phyloP scores from a whole-genome alignment of 2,888 invertebrate genomes.

The Meghimatium bilineatum region DNA sequence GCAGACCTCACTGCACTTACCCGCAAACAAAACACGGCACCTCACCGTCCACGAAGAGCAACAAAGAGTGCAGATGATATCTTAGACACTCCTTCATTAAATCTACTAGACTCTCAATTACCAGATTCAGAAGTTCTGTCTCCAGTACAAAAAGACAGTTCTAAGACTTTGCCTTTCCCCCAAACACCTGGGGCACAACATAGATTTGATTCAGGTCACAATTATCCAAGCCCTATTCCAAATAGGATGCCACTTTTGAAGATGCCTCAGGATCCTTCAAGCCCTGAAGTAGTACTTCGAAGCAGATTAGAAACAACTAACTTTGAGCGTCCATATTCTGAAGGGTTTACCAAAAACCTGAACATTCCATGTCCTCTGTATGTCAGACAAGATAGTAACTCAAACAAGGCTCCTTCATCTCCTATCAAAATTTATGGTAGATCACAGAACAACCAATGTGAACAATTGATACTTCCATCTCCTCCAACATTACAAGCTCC shows the following conservation, averaged over 20 bases:
- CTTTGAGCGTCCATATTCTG: conserved; percentile 66
- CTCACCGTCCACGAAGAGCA: conserved; percentile 56
- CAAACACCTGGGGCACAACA: background rate
- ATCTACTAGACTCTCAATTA: conserved; percentile 24
- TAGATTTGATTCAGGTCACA: background rate
- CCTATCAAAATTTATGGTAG: conserved; percentile 56
- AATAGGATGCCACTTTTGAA: conserved; percentile 26
- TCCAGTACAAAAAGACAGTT: conserved; percentile 15
- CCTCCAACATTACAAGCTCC: conserved; percentile 57
- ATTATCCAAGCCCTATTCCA: conserved; percentile 35
- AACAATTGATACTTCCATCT: conserved; percentile 55
- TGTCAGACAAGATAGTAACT: conserved; percentile 51
- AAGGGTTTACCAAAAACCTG: conserved; percentile 65
- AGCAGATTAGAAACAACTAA: conserved; percentile 1
- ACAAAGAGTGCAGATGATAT: conserved; percentile 62
- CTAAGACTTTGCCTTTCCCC: background rate
- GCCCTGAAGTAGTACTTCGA: conserved; percentile 29
- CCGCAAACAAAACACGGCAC: conserved; percentile 49
- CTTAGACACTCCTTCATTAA: conserved; percentile 42
- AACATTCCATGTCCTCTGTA: conserved; percentile 67
- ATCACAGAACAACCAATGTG: conserved; percentile 54
- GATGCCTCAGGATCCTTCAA: conserved; percentile 19
- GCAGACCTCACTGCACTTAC: conserved; percentile 53
- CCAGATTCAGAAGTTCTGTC: conserved; percentile 23
- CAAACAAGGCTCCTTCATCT: conserved; percentile 48